phyloP scores from a whole-genome alignment of 2,888 invertebrate genomes.

The Myopa tessellatipennis region DNA sequence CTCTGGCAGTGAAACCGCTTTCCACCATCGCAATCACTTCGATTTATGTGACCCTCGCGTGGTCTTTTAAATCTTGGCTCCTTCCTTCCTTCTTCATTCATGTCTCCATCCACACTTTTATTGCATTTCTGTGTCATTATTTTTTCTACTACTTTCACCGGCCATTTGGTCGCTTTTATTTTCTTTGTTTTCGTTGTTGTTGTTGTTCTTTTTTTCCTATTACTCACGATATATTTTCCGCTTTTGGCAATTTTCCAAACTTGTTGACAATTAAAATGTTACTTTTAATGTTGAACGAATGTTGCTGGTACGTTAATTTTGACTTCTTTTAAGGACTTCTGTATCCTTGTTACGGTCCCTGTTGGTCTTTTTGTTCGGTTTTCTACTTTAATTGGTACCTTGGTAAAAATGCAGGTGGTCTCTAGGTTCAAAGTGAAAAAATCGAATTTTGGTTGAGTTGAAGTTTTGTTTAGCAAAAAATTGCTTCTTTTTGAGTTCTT shows the following conservation, averaged over 20 bases:
- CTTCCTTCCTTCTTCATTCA: neutral
- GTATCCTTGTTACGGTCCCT: neutral
- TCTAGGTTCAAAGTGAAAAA: neutral
- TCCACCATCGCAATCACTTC: too few species aligned
- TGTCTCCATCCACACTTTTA: slow-evolving; percentile 4
- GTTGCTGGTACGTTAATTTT: neutral
- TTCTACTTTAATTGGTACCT: neutral
- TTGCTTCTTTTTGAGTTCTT: too few species aligned
- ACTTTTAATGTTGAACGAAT: slow-evolving; percentile 1
- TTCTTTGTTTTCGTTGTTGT: neutral
- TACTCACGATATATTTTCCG: slow-evolving; percentile 34
- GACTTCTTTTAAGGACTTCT: neutral
- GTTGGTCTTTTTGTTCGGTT: too few species aligned
- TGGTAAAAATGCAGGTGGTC: neutral
- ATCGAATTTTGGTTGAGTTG: too few species aligned
- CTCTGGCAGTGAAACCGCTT: slow-evolving; percentile 6
- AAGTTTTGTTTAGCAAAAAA: too few species aligned
- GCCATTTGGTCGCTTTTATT: neutral
- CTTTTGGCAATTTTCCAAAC: slow-evolving; percentile 29
- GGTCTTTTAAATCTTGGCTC: slow-evolving; percentile 22
- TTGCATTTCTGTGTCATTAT: slow-evolving; percentile 25
- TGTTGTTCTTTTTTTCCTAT: neutral
- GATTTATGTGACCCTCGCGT: slow-evolving; percentile 34
- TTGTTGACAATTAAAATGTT: slow-evolving; percentile 36
- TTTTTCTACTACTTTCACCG: neutral